phyloP scores from a whole-genome alignment of 2,888 invertebrate genomes.

The Urechis unicinctus region DNA sequence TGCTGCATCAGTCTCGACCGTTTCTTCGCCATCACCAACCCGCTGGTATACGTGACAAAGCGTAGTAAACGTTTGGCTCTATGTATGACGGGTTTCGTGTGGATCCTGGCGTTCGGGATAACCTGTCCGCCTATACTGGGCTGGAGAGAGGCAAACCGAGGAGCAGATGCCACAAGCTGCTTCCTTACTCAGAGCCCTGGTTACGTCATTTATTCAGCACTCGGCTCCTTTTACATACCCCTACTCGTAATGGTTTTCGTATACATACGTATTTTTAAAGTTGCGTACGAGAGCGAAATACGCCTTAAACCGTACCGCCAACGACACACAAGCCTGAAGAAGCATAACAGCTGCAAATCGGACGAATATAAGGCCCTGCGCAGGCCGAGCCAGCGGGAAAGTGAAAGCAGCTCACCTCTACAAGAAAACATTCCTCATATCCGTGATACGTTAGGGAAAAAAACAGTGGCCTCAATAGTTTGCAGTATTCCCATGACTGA shows the following conservation, averaged over 20 bases:
- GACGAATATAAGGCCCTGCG: too few relatives aligned
- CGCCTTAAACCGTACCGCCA: too few relatives aligned
- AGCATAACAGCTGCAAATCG: too few relatives aligned
- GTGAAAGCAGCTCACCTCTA: too few relatives aligned
- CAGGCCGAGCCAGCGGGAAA: too few relatives aligned
- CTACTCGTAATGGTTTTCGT: conserved; percentile 41
- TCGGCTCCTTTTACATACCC: conserved; percentile 41
- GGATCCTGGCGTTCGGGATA: conserved; percentile 33
- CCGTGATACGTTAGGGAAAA: too few relatives aligned
- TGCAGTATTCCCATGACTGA: too few relatives aligned
- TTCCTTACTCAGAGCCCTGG: conserved; percentile 28
- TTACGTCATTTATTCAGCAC: conserved; percentile 38
- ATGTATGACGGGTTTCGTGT: conserved; percentile 37
- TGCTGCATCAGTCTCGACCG: conserved; percentile 44
- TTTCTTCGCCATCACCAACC: conserved; percentile 43
- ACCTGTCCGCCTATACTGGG: conserved; percentile 41
- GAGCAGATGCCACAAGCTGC: conserved; percentile 19
- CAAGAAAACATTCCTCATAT: too few relatives aligned
- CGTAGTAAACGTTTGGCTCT: conserved; percentile 29
- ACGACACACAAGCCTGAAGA: too few relatives aligned
- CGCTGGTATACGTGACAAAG: conserved; percentile 34
- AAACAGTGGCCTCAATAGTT: too few relatives aligned
- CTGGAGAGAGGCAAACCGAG: conserved; percentile 27
- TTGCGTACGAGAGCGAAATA: too few relatives aligned
- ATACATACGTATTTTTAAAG: conserved; percentile 38